phyloP scores from a whole-genome alignment of 1,140 invertebrate species.

The Olivierus martensii region DNA sequence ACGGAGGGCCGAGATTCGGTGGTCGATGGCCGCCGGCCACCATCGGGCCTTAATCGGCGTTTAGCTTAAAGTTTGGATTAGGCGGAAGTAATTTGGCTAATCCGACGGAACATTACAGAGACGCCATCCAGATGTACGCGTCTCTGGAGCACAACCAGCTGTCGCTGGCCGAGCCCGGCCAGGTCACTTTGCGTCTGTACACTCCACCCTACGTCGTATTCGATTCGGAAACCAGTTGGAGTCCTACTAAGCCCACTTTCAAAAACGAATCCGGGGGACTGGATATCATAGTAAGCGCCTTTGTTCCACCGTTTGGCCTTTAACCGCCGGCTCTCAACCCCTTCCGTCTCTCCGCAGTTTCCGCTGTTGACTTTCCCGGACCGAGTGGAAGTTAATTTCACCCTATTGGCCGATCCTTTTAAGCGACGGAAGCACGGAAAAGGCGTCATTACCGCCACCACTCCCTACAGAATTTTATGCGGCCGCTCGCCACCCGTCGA shows the following conservation, averaged over 20 bases:
- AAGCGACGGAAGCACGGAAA: conserved; percentile 18
- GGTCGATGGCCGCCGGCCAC: no score
- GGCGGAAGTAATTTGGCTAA: no score
- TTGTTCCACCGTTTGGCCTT: no score
- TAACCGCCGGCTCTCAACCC: no score
- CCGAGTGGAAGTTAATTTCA: conserved; percentile 15
- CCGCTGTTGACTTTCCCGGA: conserved; percentile 19
- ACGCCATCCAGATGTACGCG: conserved; percentile 10
- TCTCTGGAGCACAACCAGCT: conserved; percentile 7
- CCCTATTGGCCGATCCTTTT: conserved; percentile 18
- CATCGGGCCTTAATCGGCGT: no score
- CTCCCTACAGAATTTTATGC: conserved; percentile 19
- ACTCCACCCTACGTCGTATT: conserved; percentile 15
- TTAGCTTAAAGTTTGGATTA: no score
- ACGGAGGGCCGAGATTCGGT: no score
- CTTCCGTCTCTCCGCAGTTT: conserved; percentile 8
- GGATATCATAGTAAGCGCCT: conserved; percentile 16
- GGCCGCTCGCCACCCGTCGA: conserved; percentile 4
- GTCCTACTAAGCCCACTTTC: conserved; percentile 6
- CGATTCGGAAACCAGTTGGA: conserved; percentile 3
- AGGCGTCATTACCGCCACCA: conserved; percentile 14
- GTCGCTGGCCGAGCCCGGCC: conserved; percentile 14
- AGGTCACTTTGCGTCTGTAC: conserved; percentile 14
- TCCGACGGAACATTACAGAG: no score
- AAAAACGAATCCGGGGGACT: conserved; percentile 8